These are phyloP conservation scores for Montipora capricornis DNA, from an alignment of 64 coral and sea anemone species.

Conservation along the genomic window DNA sequence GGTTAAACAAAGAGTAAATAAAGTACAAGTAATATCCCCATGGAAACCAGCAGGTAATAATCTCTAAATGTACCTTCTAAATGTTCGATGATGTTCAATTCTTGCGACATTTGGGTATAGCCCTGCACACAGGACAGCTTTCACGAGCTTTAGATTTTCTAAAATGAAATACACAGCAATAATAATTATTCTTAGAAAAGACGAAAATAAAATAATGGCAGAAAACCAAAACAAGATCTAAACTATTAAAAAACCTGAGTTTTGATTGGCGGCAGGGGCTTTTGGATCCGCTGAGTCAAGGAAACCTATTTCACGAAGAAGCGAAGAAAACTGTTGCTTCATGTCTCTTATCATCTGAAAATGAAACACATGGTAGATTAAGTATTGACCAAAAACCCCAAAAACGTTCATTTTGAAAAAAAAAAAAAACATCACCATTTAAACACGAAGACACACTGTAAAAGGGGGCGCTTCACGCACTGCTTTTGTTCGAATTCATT, in stretches of 20 bases:
- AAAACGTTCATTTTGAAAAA: not conserved
- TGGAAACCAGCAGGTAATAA: not conserved
- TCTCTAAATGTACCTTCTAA: slow-evolving; percentile 29
- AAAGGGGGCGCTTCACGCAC: too few relatives aligned
- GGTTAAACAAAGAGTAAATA: too few relatives aligned
- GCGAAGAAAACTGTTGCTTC: slow-evolving; percentile 90
- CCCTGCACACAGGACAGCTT: slow-evolving; percentile 92
- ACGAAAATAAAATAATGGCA: not conserved
- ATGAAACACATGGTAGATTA: not conserved
- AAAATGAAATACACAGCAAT: not conserved
- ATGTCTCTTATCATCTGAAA: slow-evolving; percentile 97
- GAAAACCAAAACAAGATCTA: not conserved
- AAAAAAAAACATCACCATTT: too few relatives aligned
- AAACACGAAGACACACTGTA: too few relatives aligned
- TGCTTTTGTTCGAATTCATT: too few relatives aligned
- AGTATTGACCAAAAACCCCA: not conserved
- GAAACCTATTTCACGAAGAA: slow-evolving; percentile 89
- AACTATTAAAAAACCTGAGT: slow-evolving; percentile 63
- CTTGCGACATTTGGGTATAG: slow-evolving; percentile 93
- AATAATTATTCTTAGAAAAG: not conserved
- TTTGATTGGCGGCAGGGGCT: slow-evolving; percentile 71
- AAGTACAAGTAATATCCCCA: not conserved
- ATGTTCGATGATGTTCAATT: slow-evolving; percentile 54
- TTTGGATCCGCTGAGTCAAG: slow-evolving; percentile 76
- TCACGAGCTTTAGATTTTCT: slow-evolving; percentile 93